Conservation (phyloP, 2,797 vertebrate species). For the Crocidura indochinensis region DNA sequence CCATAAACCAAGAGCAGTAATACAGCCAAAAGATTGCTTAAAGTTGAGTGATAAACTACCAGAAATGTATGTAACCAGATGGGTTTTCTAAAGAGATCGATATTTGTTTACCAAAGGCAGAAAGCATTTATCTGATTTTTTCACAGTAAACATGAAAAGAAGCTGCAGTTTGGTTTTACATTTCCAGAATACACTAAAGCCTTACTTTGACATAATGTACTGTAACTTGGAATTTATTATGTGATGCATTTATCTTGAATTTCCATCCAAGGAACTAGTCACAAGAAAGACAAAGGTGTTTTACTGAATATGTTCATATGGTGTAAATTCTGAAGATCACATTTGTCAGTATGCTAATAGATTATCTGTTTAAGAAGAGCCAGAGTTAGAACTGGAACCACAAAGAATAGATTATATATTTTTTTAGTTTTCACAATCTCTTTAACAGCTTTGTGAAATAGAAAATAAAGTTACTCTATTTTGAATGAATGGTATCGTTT, state of each 20-base stretch:
- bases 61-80: conserved; percentile 46
- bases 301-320: conserved; percentile 41
- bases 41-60: conserved; percentile 67
- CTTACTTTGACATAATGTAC: conserved; percentile 64
- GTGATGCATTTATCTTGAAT: conserved; percentile 60
- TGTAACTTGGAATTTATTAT: conserved; percentile 68
- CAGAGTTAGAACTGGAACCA: conserved; percentile 46
- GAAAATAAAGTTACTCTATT: conserved; percentile 60
- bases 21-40: conserved; percentile 71
- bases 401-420: conserved; percentile 34
- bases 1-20: conserved; percentile 69
- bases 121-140: conserved; percentile 9
- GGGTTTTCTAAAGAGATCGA: conserved; percentile 46
- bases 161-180: conserved; percentile 39
- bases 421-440: conserved; percentile 60
- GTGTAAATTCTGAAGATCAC: conserved; percentile 46
- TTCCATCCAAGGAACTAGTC: conserved; percentile 56
- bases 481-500: conserved; percentile 37
- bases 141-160: conserved; percentile 68
- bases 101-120: conserved; percentile 62
- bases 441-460: conserved; percentile 31
- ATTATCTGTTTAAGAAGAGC: conserved; percentile 13
- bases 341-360: background rate
- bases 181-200: conserved; percentile 65
- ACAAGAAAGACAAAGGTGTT: conserved; percentile 54